A percentile compares a stretch with the other conserved stretches of the same genome.
Conservation (phyloP, 2,113 vertebrate species). For the Chaetodon auriga region DNA sequence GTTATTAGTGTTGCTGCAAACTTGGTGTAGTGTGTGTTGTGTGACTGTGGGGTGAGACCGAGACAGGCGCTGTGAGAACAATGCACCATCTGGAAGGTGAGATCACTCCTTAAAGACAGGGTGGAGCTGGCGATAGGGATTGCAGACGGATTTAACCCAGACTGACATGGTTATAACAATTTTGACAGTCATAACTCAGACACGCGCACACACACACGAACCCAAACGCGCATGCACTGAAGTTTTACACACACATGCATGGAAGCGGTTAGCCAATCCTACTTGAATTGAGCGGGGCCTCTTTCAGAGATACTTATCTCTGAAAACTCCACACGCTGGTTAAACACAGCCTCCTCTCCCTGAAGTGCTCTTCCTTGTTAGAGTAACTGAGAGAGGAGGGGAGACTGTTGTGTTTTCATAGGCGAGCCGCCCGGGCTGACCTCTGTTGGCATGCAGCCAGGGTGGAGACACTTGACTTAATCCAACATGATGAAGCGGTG, state of each 20-base stretch:
- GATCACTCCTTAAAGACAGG: conserved; percentile 68
- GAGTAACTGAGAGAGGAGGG: conserved; percentile 36
- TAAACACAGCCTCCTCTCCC: conserved; percentile 38
- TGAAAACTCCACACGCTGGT: conserved; percentile 49
- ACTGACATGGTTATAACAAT: conserved; percentile 46
- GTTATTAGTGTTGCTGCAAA: background rate
- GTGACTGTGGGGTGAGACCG: background rate
- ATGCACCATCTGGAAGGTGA: conserved; percentile 67
- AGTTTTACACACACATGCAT: background rate
- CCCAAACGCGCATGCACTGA: background rate
- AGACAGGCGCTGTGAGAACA: conserved; percentile 53
- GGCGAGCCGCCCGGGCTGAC: conserved; percentile 66
- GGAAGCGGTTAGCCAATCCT: conserved; percentile 35
- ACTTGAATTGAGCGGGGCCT: conserved; percentile 48
- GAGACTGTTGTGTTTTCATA: conserved; percentile 60
- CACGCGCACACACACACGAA: background rate
- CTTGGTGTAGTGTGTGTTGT: background rate
- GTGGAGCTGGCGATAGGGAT: conserved; percentile 60
- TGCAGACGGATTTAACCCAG: conserved; percentile 67
- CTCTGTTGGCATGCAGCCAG: conserved; percentile 67
- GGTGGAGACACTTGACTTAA: conserved; percentile 73
- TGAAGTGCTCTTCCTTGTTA: conserved; percentile 21
- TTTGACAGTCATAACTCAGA: conserved; percentile 22
- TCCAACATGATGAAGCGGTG: conserved; percentile 68
- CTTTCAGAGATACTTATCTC: conserved; percentile 69